Evolutionary conservation across 2,888 invertebrate genomes (phyloP).

Genomic region (Shargacucullia verbasci): DNA sequence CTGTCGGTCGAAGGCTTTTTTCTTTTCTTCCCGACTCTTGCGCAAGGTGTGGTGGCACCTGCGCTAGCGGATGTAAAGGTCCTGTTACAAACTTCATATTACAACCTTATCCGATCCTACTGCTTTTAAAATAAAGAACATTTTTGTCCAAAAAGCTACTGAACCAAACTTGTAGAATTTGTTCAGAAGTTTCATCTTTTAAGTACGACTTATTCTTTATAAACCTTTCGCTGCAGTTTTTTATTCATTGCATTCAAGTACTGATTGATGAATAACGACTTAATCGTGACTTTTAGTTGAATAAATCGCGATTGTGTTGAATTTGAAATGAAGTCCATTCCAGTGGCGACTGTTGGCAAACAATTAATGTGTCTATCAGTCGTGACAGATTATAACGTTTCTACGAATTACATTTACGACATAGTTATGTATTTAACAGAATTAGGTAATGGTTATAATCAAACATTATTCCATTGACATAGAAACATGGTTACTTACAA

Average conservation of each 20-base stretch:
- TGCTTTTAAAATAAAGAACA: not conserved
- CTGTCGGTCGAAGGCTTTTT: slow-evolving; percentile 59
- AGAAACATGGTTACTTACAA: slow-evolving; percentile 6
- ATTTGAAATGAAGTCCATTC: slow-evolving; percentile 37
- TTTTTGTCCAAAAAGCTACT: slow-evolving; percentile 23
- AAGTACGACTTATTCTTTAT: slow-evolving; percentile 32
- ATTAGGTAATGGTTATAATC: slow-evolving; percentile 5
- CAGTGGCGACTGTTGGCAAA: slow-evolving; percentile 20
- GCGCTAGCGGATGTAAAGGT: slow-evolving; percentile 62
- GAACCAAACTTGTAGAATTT: slow-evolving; percentile 9
- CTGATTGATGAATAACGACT: slow-evolving; percentile 56
- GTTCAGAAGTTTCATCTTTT: slow-evolving; percentile 27
- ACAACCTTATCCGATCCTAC: slow-evolving; percentile 23
- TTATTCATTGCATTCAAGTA: slow-evolving; percentile 47
- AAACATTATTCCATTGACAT: slow-evolving; percentile 18
- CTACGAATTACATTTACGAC: slow-evolving; percentile 21
- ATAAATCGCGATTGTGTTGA: slow-evolving; percentile 41
- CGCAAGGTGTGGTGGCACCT: slow-evolving; percentile 76
- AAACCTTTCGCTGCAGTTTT: slow-evolving; percentile 33
- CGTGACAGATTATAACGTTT: slow-evolving; percentile 36
- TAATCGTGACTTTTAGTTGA: slow-evolving; percentile 59
- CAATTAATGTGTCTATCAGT: slow-evolving; percentile 32
- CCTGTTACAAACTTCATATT: slow-evolving; percentile 32
- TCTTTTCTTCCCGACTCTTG: slow-evolving; percentile 55
- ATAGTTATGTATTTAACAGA: slow-evolving; percentile 10